Percentiles rank a stretch among this genome's conserved stretches.
These are phyloP conservation scores for Poeciliopsis retropinna DNA, from an alignment of 2,113 vertebrate species.

Conservation along the genomic window DNA sequence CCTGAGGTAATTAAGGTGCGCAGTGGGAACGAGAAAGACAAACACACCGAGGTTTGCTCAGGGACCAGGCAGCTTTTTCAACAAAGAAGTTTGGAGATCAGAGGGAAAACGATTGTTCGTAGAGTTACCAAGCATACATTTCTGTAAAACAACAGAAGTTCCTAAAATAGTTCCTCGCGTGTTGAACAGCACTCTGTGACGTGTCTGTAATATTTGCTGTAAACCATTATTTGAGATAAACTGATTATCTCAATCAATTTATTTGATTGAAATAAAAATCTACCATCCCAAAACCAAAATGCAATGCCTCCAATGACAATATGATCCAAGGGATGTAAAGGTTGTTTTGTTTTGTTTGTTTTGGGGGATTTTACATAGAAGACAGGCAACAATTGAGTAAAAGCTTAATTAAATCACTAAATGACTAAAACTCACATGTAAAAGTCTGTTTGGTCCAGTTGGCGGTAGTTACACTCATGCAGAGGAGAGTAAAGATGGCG, in stretches of 20 bases:
- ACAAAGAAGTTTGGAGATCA: slow-evolving; percentile 29
- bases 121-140: background rate
- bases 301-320: too few relatives aligned
- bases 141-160: background rate
- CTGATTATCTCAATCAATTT: too few relatives aligned
- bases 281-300: background rate
- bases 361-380: too few relatives aligned
- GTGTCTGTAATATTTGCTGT: background rate
- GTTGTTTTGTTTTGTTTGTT: too few relatives aligned
- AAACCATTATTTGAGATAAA: background rate
- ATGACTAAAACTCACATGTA: too few relatives aligned
- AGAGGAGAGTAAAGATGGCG: too few relatives aligned
- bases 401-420: too few relatives aligned
- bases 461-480: too few relatives aligned
- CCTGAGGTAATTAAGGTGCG: slow-evolving; percentile 62
- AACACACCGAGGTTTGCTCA: slow-evolving; percentile 17
- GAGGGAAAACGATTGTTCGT: background rate
- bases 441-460: too few relatives aligned
- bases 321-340: too few relatives aligned
- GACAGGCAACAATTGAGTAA: too few relatives aligned
- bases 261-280: background rate
- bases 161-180: background rate
- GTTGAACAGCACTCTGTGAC: background rate
- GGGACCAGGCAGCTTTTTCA: slow-evolving; percentile 37
- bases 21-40: slow-evolving; percentile 39